Evolutionary conservation across 2,797 vertebrate genomes (phyloP).

Genomic region (Huso huso): DNA sequence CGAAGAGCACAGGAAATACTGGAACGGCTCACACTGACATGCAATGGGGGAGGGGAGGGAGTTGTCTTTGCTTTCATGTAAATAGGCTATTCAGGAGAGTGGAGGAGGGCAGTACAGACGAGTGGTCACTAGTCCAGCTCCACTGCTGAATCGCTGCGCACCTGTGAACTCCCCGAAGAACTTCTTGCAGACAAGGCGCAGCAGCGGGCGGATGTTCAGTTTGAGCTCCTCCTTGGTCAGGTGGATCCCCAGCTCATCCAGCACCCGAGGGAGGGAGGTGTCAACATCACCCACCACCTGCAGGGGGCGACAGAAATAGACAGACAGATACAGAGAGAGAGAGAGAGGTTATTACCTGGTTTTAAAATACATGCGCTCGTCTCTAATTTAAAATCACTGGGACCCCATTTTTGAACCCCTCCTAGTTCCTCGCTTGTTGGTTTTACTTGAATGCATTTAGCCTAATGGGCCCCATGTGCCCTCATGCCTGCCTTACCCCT

Average conservation of each 20-base stretch:
- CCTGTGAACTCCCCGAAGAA: constrained; percentile 98
- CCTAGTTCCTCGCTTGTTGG: no score
- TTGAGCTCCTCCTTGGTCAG: constrained; percentile 93
- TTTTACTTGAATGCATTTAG: no score
- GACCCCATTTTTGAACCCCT: no score
- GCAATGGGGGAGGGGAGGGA: not conserved
- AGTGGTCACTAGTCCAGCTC: no score
- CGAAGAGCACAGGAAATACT: no score
- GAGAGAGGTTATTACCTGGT: not conserved
- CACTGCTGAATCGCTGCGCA: constrained; percentile 24
- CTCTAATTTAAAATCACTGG: no score
- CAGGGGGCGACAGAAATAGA: not conserved
- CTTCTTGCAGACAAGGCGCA: constrained; percentile 92
- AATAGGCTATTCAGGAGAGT: not conserved
- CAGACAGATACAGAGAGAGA: no score
- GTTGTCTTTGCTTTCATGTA: not conserved
- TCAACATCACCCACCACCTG: constrained; percentile 95
- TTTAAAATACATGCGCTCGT: no score
- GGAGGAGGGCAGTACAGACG: not conserved
- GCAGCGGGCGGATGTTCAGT: constrained; percentile 86
- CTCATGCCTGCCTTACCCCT: no score
- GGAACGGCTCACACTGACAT: not conserved
- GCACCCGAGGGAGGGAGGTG: constrained; percentile 82
- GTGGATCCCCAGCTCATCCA: constrained; percentile 94
- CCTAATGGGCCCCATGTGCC: no score